A percentile compares a stretch with the other conserved stretches of the same genome.
Evolutionary conservation across 2,113 vertebrate species (phyloP).

Genomic region (Xiphorhynchus elegans): DNA sequence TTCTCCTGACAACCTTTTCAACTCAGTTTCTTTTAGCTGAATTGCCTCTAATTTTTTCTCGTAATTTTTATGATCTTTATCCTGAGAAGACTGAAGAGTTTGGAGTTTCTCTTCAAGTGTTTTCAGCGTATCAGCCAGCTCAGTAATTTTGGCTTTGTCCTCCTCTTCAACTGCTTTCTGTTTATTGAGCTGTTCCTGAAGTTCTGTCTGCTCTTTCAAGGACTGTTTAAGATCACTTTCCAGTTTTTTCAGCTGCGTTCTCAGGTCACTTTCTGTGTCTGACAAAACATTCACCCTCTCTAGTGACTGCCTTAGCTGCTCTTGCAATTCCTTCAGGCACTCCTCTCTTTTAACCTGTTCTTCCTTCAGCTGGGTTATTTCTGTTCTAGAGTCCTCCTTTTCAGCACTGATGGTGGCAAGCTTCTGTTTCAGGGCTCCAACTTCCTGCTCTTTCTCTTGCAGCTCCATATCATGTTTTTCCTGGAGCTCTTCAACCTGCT

Average conservation of each 20-base stretch:
- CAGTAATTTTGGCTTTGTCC: slow-evolving; percentile 71
- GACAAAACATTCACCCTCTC: slow-evolving; percentile 74
- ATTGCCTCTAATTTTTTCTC: slow-evolving; percentile 79
- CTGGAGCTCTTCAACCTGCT: slow-evolving; percentile 81
- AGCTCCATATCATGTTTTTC: slow-evolving; percentile 79
- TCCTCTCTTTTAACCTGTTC: slow-evolving; percentile 76
- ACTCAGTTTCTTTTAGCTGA: slow-evolving; percentile 75
- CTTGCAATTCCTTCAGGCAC: slow-evolving; percentile 82
- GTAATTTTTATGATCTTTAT: slow-evolving; percentile 76
- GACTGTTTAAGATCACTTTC: slow-evolving; percentile 81
- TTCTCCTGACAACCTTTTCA: slow-evolving; percentile 67
- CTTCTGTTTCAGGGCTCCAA: slow-evolving; percentile 78
- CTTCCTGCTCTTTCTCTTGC: slow-evolving; percentile 84
- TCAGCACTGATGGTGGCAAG: slow-evolving; percentile 74
- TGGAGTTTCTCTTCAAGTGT: slow-evolving; percentile 75
- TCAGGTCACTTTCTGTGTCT: slow-evolving; percentile 75
- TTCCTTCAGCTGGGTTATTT: slow-evolving; percentile 79
- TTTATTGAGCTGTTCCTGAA: slow-evolving; percentile 79
- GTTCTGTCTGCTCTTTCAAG: slow-evolving; percentile 76
- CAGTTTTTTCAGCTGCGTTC: slow-evolving; percentile 79
- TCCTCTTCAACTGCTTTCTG: slow-evolving; percentile 73
- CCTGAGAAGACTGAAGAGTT: slow-evolving; percentile 68
- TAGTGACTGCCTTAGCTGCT: slow-evolving; percentile 80
- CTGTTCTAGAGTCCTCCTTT: slow-evolving; percentile 71
- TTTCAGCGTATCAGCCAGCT: slow-evolving; percentile 73